phyloP scores from a whole-genome alignment of 2,888 invertebrate species.

The Lydus trimaculatus region DNA sequence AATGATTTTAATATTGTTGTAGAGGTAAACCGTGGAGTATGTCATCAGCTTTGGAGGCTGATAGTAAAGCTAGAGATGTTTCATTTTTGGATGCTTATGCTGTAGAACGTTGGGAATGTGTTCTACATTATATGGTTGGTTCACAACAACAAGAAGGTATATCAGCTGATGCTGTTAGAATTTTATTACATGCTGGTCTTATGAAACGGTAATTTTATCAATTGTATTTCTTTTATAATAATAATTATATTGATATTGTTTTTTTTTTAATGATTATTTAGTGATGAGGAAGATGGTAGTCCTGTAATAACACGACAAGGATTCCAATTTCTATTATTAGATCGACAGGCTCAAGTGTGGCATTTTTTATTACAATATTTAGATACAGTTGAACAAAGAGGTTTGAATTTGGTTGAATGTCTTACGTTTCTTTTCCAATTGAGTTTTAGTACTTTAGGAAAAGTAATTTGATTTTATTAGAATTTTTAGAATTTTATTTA shows the following conservation, averaged over 20 bases:
- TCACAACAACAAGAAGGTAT: constrained; percentile 90
- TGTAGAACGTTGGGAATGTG: constrained; percentile 94
- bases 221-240: background rate
- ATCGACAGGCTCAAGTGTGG: constrained; percentile 96
- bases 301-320: constrained; percentile 93
- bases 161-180: constrained; percentile 92
- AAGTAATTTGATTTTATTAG: constrained; percentile 62
- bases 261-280: too few relatives aligned
- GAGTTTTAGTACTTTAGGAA: constrained; percentile 92
- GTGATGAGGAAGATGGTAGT: constrained; percentile 81
- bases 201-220: constrained; percentile 75
- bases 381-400: constrained; percentile 88
- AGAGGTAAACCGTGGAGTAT: constrained; percentile 90
- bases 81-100: constrained; percentile 91
- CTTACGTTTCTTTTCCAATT: constrained; percentile 95
- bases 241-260: too few relatives aligned
- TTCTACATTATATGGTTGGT: constrained; percentile 96
- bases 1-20: background rate
- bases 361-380: constrained; percentile 96
- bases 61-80: constrained; percentile 86
- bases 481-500: background rate
- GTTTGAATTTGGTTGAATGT: constrained; percentile 88
- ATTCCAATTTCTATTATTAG: constrained; percentile 95
- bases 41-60: constrained; percentile 82
- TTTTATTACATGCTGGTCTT: constrained; percentile 90